phyloP scores from a whole-genome alignment of 2,113 vertebrate genomes.

The Ptilorrhoa leucosticta region DNA sequence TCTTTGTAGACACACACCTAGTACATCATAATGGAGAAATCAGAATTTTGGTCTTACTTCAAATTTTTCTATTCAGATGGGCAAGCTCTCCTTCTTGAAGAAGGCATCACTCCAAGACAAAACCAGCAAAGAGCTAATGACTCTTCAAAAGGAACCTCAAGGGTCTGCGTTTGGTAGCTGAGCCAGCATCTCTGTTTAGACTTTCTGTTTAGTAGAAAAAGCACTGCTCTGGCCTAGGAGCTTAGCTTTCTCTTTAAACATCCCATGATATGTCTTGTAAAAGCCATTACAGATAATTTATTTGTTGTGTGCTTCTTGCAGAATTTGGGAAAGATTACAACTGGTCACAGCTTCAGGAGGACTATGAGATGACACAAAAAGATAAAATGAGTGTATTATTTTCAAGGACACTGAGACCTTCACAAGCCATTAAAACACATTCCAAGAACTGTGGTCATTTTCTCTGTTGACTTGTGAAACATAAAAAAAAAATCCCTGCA shows the following conservation, averaged over 20 bases:
- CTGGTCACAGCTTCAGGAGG: neutral
- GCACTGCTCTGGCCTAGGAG: neutral
- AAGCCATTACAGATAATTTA: neutral
- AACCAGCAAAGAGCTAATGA: neutral
- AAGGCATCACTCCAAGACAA: neutral
- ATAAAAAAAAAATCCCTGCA: neutral
- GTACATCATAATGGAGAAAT: neutral
- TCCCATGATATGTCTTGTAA: neutral
- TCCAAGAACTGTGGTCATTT: neutral
- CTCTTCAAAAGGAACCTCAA: neutral
- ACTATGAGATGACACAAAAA: neutral
- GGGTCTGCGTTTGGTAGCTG: neutral
- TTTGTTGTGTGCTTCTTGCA: neutral
- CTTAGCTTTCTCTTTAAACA: neutral
- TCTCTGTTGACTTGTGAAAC: neutral
- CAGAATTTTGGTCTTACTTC: neutral
- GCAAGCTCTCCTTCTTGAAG: neutral
- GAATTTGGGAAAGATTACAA: neutral
- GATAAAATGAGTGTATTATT: slow-evolving; percentile 17
- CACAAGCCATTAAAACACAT: neutral
- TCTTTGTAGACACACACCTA: neutral
- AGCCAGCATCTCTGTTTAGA: neutral
- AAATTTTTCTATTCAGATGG: neutral
- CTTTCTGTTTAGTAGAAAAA: neutral
- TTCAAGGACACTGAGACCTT: neutral